Percentiles rank a stretch among this genome's conserved stretches.
phyloP scores from a whole-genome alignment of 64 coral and sea anemone genomes.

The Pocillopora damicornis region DNA sequence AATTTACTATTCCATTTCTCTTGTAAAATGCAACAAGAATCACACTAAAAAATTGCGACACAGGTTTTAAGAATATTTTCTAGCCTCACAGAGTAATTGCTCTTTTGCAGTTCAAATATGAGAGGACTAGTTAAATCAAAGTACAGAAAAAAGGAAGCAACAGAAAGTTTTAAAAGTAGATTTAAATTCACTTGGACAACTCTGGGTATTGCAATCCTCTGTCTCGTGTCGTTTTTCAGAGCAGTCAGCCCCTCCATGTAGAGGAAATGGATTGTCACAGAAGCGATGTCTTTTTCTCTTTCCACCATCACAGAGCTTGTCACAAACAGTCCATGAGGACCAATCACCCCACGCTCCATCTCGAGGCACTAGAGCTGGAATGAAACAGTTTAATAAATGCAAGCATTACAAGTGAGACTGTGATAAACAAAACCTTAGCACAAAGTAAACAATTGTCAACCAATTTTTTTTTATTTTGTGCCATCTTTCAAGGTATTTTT shows the following conservation, averaged over 20 bases:
- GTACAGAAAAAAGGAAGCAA: neutral
- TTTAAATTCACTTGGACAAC: slow-evolving; percentile 43
- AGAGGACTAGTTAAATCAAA: no score
- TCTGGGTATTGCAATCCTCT: slow-evolving; percentile 52
- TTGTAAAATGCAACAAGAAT: no score
- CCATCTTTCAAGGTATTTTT: no score
- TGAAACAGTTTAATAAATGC: neutral
- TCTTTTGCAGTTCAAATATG: no score
- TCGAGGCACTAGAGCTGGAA: slow-evolving; percentile 9
- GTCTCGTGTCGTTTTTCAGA: slow-evolving; percentile 16
- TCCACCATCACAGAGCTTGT: slow-evolving; percentile 49
- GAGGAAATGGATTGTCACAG: slow-evolving; percentile 62
- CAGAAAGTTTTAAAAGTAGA: no score
- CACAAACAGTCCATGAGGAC: slow-evolving; percentile 56
- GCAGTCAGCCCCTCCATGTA: slow-evolving; percentile 52
- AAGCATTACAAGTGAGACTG: neutral
- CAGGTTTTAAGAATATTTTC: no score
- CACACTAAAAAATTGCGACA: no score
- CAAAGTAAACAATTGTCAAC: no score
- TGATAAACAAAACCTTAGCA: no score
- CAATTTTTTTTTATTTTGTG: no score
- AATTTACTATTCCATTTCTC: no score
- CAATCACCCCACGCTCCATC: slow-evolving; percentile 49
- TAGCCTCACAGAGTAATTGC: no score
- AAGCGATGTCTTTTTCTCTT: slow-evolving; percentile 56